Evolutionary conservation across 2,113 vertebrate genomes (phyloP).

Genomic region (Cyanoliseus patagonus): DNA sequence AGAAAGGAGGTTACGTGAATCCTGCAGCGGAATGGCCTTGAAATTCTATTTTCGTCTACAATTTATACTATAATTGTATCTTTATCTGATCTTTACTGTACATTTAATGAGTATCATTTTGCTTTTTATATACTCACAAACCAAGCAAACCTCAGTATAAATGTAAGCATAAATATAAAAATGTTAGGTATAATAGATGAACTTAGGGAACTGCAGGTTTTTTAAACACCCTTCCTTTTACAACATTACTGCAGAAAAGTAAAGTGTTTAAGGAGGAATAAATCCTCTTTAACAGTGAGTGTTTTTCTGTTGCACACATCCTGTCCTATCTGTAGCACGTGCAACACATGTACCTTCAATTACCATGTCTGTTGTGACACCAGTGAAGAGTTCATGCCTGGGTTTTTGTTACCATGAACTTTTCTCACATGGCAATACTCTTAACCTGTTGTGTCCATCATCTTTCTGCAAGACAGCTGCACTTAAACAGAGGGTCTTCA

Average conservation of each 20-base stretch:
- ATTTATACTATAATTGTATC: background rate
- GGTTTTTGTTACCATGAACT: background rate
- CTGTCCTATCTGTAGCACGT: background rate
- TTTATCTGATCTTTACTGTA: background rate
- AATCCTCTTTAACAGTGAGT: background rate
- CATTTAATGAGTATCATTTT: background rate
- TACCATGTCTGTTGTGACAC: background rate
- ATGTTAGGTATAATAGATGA: background rate
- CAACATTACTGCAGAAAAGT: background rate
- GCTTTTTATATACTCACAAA: background rate
- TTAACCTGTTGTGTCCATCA: constrained; percentile 51
- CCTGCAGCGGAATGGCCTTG: background rate
- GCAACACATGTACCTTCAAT: background rate
- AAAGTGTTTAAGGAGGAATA: background rate
- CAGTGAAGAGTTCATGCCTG: background rate
- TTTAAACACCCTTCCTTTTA: background rate
- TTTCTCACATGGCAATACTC: background rate
- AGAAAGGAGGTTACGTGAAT: background rate
- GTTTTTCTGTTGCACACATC: background rate
- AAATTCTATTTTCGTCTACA: background rate
- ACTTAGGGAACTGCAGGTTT: background rate
- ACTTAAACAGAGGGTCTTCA: background rate
- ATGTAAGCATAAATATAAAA: background rate
- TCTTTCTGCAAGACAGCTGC: constrained; percentile 19
- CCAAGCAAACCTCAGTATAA: background rate